Base-by-base conservation (phyloP, 1,140 invertebrate species). In the Spodoptera frugiperda region DNA sequence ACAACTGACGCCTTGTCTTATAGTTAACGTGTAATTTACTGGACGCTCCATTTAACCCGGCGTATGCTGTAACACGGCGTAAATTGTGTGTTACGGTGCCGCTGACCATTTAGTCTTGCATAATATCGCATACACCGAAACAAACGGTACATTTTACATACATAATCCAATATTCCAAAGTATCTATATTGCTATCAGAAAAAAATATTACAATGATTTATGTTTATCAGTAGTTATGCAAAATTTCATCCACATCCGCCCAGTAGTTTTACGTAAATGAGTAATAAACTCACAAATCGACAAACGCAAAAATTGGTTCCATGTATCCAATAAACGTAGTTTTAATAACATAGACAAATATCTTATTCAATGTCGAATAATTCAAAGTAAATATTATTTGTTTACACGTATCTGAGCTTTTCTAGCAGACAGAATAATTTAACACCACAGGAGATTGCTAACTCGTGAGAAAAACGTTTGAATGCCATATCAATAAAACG, bases 51-150 rank as follows among this genome's bases (percentile, higher is more conserved):
- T 82, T 87, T 85, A 82, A 67, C 67, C 59, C 76, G 72, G 65
- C n/a, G 57, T 81, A 72, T 81, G 81, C 71, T 76, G 81, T 85
- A 84, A 84, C 80, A 71, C 81, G 78, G 78, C 81, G 84, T 83
- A 87, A 88, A 85, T 84, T 83, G 74, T 81, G 78, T 84, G 83
- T 87, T 88, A 85, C 84, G 82, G 79, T 82, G 81, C 75, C 80
- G 78, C 71, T 57, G 73, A 68, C 75, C 33, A 78, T 68, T 82
- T 53, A 72, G 67, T 44, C 76, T 87, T 86, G 78, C 81, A 81
- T 83, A 85, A 88, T 68, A 74, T 55, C 76, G 74, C 65, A 76
- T 63, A 65, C 30, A 63, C 44, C 67, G 76, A 78, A 68, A 77
- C 75, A 44, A 68, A 73, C 61, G 59, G 33, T 39, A 39, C 25